These are phyloP conservation scores for Ephydatia muelleri DNA, from an alignment of 37 sponge, comb jelly and placozoan genomes.

Conservation along the genomic window DNA sequence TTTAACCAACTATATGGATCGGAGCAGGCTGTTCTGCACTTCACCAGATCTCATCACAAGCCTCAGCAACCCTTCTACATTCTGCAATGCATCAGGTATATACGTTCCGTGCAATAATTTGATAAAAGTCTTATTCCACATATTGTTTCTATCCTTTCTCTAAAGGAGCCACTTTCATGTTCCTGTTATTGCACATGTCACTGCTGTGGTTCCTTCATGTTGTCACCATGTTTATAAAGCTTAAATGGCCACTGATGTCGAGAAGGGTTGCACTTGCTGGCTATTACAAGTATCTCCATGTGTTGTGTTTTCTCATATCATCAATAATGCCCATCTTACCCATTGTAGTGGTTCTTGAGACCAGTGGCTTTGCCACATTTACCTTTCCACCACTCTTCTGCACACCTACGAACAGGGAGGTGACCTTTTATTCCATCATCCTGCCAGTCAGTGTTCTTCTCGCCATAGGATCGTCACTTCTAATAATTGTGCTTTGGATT, in stretches of 20 bases:
- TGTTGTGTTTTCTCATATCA: too few species aligned
- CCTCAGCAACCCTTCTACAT: background rate
- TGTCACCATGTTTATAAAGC: background rate
- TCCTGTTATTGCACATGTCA: background rate
- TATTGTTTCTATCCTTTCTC: background rate
- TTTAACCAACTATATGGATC: background rate
- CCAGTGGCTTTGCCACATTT: slow-evolving; percentile 7
- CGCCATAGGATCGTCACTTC: slow-evolving; percentile 17
- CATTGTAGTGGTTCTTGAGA: background rate
- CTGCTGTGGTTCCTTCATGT: slow-evolving; percentile 12
- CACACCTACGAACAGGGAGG: background rate
- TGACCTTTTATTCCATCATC: slow-evolving; percentile 31
- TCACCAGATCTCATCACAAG: background rate
- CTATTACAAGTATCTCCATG: background rate
- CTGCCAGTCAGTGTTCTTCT: slow-evolving; percentile 25
- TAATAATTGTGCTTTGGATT: slow-evolving; percentile 37
- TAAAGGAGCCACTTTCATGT: background rate
- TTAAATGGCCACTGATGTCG: background rate
- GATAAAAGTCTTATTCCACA: too few species aligned
- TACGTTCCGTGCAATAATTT: too few species aligned
- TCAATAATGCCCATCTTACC: background rate
- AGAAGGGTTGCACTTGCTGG: background rate
- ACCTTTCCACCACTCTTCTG: slow-evolving; percentile 43
- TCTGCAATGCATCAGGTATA: background rate
- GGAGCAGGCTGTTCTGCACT: background rate